Percentiles rank a stretch among this genome's conserved stretches.
phyloP scores from a whole-genome alignment of 2,113 vertebrate species.

The Pithys albifrons region DNA sequence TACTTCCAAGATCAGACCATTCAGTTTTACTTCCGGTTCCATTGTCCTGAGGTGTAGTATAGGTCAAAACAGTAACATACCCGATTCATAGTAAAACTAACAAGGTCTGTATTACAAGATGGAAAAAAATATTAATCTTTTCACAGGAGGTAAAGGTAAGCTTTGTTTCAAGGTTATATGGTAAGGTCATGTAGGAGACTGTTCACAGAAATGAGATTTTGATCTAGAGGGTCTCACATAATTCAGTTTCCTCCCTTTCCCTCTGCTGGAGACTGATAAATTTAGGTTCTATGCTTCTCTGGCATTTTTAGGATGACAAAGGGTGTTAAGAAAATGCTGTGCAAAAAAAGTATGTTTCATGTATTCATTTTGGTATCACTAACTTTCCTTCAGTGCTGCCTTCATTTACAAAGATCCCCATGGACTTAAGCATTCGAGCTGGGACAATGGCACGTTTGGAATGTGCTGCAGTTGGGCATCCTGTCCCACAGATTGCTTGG shows the following conservation, averaged over 20 bases:
- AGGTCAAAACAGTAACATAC: background rate
- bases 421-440: slow-evolving; percentile 90
- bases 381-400: slow-evolving; percentile 84
- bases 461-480: slow-evolving; percentile 90
- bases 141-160: background rate
- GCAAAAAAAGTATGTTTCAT: background rate
- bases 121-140: background rate
- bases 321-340: background rate
- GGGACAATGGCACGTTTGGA: slow-evolving; percentile 91
- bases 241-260: background rate
- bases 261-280: background rate
- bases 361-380: background rate
- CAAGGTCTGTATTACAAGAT: background rate
- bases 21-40: background rate
- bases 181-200: background rate
- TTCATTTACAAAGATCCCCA: slow-evolving; percentile 93
- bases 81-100: background rate
- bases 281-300: background rate
- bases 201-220: background rate
- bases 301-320: background rate
- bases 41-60: background rate
- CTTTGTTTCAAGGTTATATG: background rate
- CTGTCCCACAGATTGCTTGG: slow-evolving; percentile 94
- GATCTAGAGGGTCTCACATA: background rate
- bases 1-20: background rate